Evolutionary conservation across 2,113 vertebrate species (phyloP), one percentile per base, ranked within the genome.

Genomic region (Otus sunia): DNA sequence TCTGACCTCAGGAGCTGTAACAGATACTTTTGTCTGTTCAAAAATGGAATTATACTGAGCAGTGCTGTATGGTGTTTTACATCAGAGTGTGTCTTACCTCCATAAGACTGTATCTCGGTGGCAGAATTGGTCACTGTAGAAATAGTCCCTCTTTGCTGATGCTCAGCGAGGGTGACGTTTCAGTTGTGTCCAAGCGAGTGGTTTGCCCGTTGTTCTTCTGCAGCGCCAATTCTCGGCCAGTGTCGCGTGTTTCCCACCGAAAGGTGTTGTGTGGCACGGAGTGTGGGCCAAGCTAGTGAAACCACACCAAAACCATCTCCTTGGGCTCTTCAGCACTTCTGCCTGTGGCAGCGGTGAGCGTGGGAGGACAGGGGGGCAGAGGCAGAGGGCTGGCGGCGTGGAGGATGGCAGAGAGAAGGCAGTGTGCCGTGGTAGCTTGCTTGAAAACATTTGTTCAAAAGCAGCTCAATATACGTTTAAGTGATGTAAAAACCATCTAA

Each of bases 81-180:
- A 12, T 19, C 39, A 45, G 39, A 17, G 32, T 3, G 45, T 19
- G 29, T 43, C 52, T 60, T 41, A 7, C 39, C 49, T 64, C 67
- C 80, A 0, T 3, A 39, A 45, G 23, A 5, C 13, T 50, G 0
- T 8, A 6, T 27, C 36, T 83, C 1, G 1, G 26, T 17, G 66
- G 29, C 68, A 60, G 15, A 71, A 22, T 4, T 50, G 53, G 5
- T 64, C 25, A 2, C 47, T 91, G 56, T 64, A 43, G 45, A 62
- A 37, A 4, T 23, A 47, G 45, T 5, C 69, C 41, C 23, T 36
- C 36, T 71, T 34, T 67, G 72, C 59, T 68, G 39, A 1, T 37
- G 18, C 15, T 52, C 10, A 3, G 9, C 25, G 12, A 1, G 15
- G 37, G 32, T 64, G 62, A 63, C 11, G 27, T 79, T 69, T 13